Conservation (phyloP, 2,888 invertebrate species). For the Plebejus argus region DNA sequence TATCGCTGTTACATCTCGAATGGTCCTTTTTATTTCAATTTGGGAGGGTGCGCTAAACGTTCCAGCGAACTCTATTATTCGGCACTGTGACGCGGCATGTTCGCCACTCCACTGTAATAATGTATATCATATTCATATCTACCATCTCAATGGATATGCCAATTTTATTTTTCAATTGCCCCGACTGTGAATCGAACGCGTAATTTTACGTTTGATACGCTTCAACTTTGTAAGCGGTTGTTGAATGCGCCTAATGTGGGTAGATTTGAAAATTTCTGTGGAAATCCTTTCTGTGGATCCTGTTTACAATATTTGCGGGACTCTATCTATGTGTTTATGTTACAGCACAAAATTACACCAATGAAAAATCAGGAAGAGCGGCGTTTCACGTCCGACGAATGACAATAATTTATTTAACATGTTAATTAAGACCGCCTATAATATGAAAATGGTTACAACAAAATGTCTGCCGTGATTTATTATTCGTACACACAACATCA, state of each 20-base stretch:
- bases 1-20: constrained; percentile 79
- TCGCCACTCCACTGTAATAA: constrained; percentile 72
- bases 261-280: not conserved
- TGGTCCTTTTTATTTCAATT: constrained; percentile 77
- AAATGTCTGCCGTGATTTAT: constrained; percentile 55
- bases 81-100: constrained; percentile 76
- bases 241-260: not conserved
- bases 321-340: not conserved
- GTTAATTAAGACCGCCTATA: constrained; percentile 19
- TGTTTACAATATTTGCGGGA: not conserved
- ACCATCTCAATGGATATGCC: constrained; percentile 73
- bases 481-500: constrained; percentile 71
- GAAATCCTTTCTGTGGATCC: not conserved
- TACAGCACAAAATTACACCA: not conserved
- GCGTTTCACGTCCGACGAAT: not conserved
- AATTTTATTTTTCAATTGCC: constrained; percentile 55
- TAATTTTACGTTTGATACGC: constrained; percentile 24
- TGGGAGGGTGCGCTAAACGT: constrained; percentile 79
- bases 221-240: not conserved
- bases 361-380: not conserved
- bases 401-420: constrained; percentile 15
- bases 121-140: constrained; percentile 79
- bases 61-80: constrained; percentile 78
- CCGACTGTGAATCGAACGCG: constrained; percentile 10
- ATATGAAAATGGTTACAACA: constrained; percentile 25